Evolutionary conservation across 1,140 invertebrate species (phyloP), one percentile per base, ranked within the genome.

Genomic region (Eubasilissa regina): DNA sequence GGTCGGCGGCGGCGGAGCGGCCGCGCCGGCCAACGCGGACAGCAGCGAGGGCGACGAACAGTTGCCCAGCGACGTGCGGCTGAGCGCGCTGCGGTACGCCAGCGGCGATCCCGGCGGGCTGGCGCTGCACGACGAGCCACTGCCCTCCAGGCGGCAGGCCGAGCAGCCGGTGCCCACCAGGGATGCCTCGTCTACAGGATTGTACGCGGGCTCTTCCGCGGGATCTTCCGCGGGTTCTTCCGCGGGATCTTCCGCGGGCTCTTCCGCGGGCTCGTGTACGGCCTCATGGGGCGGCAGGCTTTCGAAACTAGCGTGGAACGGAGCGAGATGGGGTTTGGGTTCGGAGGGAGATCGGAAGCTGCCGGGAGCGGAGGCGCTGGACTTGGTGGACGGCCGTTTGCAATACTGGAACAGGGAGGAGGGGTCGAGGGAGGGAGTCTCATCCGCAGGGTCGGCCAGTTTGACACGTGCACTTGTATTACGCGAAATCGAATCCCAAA

Each of bases 11-110:
- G 48, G 88, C 88, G 64, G 91, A 89, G 85, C 85, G 44, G 85
- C 84, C 77, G 87, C 84, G 72, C 88, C 88, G 8, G 89, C 87
- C 83, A 90, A 87, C 47, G 90, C 90, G 84, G 89, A 91, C 68
- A 91, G 89, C 79, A 90, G 87, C 84, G 90, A 90, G 83, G 90
- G 90, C 68, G 85, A 87, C 72, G 85, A 87, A 73, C 85, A 85
- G 83, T 87, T 86, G 73, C 84, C 85, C 55, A 86, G 75, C 56
- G 83, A 83, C 66, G 83, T 84, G 82, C 85, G 84, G 85, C 84
- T 84, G 84, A 81, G 84, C 80, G 85, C 80, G 73, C 83, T 75
- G 85, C 85, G 19, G 85, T 81, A 83, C 85, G 84, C 21, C 85
- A 85, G 82, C 83, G 82, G 79, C 58, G 79, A 81, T 53, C 85